Evolutionary conservation across 2,113 vertebrate species (phyloP).

Genomic region (Dipodomys stephensi): DNA sequence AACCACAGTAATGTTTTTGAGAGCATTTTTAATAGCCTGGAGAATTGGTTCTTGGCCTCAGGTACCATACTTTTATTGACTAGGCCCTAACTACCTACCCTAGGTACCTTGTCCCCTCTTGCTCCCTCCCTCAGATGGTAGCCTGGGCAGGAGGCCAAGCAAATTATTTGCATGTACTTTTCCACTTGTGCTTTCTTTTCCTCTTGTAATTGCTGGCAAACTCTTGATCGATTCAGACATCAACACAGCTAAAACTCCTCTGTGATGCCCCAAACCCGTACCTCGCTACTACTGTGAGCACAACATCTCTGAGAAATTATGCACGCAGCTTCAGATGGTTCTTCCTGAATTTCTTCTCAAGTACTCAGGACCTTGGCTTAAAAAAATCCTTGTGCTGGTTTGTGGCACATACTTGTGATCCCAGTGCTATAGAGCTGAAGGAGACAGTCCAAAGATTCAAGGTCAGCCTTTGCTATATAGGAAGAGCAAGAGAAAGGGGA

Average conservation of each 20-base stretch:
- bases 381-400: not conserved
- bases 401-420: not conserved
- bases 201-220: not conserved
- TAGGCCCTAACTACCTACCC: not conserved
- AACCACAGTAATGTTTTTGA: not conserved
- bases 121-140: not conserved
- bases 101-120: not conserved
- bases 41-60: not conserved
- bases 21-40: not conserved
- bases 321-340: not conserved
- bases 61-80: not conserved
- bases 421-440: not conserved
- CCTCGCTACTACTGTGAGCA: not conserved
- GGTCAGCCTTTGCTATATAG: not conserved
- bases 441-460: not conserved
- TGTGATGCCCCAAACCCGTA: not conserved
- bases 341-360: not conserved
- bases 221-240: not conserved
- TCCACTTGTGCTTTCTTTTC: slow-evolving; percentile 4
- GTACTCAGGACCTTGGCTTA: not conserved
- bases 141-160: not conserved
- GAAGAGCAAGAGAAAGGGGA: no score
- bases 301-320: not conserved
- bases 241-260: not conserved
- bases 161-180: slow-evolving; percentile 18